A percentile compares a stretch with the other conserved stretches of the same genome.
Conservation (phyloP, 2,888 invertebrate species). For the Galerucella pusilla region DNA sequence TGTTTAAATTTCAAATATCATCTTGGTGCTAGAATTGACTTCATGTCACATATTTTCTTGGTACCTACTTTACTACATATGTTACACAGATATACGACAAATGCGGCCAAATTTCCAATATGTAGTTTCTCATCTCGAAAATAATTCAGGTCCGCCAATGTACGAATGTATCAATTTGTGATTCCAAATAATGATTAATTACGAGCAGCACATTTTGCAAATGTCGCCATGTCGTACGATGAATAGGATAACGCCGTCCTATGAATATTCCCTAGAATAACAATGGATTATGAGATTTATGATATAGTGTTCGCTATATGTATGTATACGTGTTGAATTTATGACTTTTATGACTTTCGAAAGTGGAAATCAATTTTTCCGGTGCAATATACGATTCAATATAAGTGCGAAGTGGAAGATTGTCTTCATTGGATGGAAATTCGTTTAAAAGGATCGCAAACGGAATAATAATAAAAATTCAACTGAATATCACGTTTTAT, state of each 20-base stretch:
- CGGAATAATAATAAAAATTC: not conserved
- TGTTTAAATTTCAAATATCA: no score
- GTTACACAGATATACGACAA: no score
- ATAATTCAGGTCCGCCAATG: not conserved
- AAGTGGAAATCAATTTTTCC: constrained; percentile 22
- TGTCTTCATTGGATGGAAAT: not conserved
- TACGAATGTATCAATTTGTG: constrained; percentile 42
- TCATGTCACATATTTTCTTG: no score
- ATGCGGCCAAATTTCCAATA: no score
- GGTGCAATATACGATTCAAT: constrained; percentile 2
- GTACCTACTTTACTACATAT: no score
- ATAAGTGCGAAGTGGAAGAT: constrained; percentile 5
- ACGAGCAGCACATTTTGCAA: constrained; percentile 29
- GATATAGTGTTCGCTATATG: constrained; percentile 28
- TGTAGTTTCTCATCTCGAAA: no score
- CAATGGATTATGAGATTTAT: constrained; percentile 40
- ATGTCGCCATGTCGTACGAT: constrained; percentile 31
- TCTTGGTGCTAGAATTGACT: no score
- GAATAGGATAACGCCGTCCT: constrained; percentile 25
- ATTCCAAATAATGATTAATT: constrained; percentile 42
- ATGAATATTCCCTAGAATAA: constrained; percentile 37
- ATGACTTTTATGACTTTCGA: constrained; percentile 32
- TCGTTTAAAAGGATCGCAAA: not conserved
- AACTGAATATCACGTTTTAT: not conserved
- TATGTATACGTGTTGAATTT: constrained; percentile 12